A percentile compares a stretch with the other conserved stretches of the same genome.
phyloP scores from a whole-genome alignment of 1,140 invertebrate species.

The Sycobia sp. region DNA sequence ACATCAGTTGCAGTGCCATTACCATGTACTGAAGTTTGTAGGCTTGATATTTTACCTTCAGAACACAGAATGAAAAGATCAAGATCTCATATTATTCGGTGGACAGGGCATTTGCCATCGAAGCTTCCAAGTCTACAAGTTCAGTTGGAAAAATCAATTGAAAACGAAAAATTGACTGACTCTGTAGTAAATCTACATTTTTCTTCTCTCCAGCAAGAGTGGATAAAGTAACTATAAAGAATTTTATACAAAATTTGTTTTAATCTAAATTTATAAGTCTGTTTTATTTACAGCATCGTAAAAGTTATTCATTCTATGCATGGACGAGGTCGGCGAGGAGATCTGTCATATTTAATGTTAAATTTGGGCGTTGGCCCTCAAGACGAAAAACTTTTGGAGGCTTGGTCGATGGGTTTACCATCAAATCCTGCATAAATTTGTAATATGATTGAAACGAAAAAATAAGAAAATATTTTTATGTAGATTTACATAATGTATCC shows the following conservation, averaged over 20 bases:
- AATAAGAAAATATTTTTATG: too few relatives aligned
- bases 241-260: background rate
- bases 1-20: constrained; percentile 57
- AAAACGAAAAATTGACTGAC: constrained; percentile 55
- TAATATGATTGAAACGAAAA: background rate
- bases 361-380: constrained; percentile 57
- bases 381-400: constrained; percentile 55
- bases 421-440: constrained; percentile 51
- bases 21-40: constrained; percentile 53
- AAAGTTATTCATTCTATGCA: constrained; percentile 56
- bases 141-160: constrained; percentile 59
- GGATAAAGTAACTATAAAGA: constrained; percentile 52
- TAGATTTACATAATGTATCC: too few relatives aligned
- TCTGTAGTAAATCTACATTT: constrained; percentile 55
- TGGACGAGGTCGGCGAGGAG: constrained; percentile 48
- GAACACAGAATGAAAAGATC: constrained; percentile 49
- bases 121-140: constrained; percentile 58
- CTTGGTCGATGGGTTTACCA: constrained; percentile 57
- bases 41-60: constrained; percentile 55
- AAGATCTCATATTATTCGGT: constrained; percentile 51
- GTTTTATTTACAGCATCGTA: constrained; percentile 50
- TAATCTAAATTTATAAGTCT: background rate
- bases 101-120: constrained; percentile 52
- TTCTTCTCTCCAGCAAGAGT: constrained; percentile 58
- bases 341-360: constrained; percentile 54